Conservation (phyloP, 1,140 invertebrate genomes). For the Drosophila leontia region DNA sequence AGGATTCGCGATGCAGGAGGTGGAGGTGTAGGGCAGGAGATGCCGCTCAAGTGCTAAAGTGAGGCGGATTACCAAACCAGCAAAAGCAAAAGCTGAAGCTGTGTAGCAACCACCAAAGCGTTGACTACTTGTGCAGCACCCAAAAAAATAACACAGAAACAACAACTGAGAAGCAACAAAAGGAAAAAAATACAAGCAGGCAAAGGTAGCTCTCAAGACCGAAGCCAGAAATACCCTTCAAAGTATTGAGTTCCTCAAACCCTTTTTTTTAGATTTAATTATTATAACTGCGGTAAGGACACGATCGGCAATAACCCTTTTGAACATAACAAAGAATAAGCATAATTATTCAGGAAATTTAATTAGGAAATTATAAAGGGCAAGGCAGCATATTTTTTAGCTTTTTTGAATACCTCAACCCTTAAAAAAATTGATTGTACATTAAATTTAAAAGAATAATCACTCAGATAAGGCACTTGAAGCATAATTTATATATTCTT, state of each 20-base stretch:
- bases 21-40: constrained; percentile 47
- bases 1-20: constrained; percentile 12
- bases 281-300: background rate
- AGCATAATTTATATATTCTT: too few species aligned
- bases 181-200: constrained; percentile 9
- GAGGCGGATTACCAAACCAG: constrained; percentile 77
- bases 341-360: background rate
- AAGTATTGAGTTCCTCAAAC: background rate
- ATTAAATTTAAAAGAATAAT: background rate
- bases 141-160: constrained; percentile 37
- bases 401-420: too few species aligned
- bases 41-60: constrained; percentile 81
- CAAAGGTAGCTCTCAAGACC: constrained; percentile 17
- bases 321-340: background rate
- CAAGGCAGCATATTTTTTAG: background rate
- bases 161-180: constrained; percentile 21
- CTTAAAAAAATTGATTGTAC: background rate
- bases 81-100: constrained; percentile 56
- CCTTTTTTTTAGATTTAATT: constrained; percentile 5
- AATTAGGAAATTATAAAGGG: background rate
- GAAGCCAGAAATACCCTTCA: constrained; percentile 23
- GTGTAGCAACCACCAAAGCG: constrained; percentile 66
- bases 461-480: too few species aligned
- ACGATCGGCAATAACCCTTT: background rate
- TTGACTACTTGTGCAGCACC: constrained; percentile 47